These are phyloP conservation scores for Heteromurus nitidus DNA, from an alignment of 2,888 invertebrate genomes.

Conservation along the genomic window DNA sequence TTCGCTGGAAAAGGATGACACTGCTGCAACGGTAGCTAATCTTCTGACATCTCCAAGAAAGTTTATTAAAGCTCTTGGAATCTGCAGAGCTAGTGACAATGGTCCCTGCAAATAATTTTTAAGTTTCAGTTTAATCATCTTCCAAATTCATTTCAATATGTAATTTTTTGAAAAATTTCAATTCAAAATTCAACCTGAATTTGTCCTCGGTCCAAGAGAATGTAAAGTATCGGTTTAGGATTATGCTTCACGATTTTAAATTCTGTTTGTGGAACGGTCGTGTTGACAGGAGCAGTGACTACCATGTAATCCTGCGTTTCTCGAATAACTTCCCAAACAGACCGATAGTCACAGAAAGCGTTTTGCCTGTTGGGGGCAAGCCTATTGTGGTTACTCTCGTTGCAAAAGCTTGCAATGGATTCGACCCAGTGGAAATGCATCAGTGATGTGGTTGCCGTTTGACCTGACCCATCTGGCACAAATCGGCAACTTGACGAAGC, in stretches of 20 bases:
- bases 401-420: slow-evolving; percentile 77
- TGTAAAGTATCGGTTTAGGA: slow-evolving; percentile 51
- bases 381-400: slow-evolving; percentile 79
- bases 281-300: slow-evolving; percentile 17
- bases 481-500: slow-evolving; percentile 54
- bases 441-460: slow-evolving; percentile 61
- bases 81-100: background rate
- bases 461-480: slow-evolving; percentile 34
- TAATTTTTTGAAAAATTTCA: background rate
- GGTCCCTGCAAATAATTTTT: slow-evolving; percentile 7
- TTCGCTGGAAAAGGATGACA: slow-evolving; percentile 20
- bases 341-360: slow-evolving; percentile 40
- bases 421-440: slow-evolving; percentile 67
- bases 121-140: background rate
- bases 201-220: slow-evolving; percentile 63
- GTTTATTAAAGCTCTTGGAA: slow-evolving; percentile 8
- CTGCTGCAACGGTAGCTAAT: slow-evolving; percentile 20
- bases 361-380: slow-evolving; percentile 82
- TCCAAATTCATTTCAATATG: background rate
- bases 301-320: slow-evolving; percentile 54
- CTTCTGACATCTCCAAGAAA: background rate
- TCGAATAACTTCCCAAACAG: slow-evolving; percentile 67
- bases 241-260: slow-evolving; percentile 49
- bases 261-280: background rate
- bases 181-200: slow-evolving; percentile 46